These are phyloP conservation scores for Notothenia coriiceps DNA, from an alignment of 2,113 vertebrate species.

Conservation along the genomic window DNA sequence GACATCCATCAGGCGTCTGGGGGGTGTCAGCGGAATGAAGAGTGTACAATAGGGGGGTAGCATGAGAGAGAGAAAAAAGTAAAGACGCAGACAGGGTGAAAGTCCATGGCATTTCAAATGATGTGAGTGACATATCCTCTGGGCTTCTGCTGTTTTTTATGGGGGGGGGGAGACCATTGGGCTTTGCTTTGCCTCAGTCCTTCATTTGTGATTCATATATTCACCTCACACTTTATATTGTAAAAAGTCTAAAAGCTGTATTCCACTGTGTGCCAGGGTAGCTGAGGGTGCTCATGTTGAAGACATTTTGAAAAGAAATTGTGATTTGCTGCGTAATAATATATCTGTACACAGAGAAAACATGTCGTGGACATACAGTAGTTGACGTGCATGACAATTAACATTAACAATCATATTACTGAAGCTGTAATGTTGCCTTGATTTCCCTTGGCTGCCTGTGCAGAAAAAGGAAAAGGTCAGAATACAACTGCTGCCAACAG, in stretches of 20 bases:
- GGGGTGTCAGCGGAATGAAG: conserved; percentile 63
- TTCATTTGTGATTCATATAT: conserved; percentile 43
- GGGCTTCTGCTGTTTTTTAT: conserved; percentile 35
- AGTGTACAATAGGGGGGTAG: conserved; percentile 35
- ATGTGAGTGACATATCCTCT: conserved; percentile 40
- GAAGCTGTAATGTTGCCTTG: conserved; percentile 7
- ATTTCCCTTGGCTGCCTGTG: conserved; percentile 3
- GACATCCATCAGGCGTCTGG: conserved; percentile 70
- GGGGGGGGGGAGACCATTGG: conserved; percentile 6
- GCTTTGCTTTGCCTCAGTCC: conserved; percentile 11
- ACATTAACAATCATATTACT: background rate
- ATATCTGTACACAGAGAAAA: conserved; percentile 20
- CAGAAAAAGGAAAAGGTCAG: conserved; percentile 34
- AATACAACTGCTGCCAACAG: conserved; percentile 21
- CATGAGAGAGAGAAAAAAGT: conserved; percentile 11
- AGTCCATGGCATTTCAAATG: conserved; percentile 52
- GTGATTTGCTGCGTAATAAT: conserved; percentile 35
- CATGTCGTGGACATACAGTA: conserved; percentile 6
- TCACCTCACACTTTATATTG: conserved; percentile 37
- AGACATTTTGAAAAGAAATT: conserved; percentile 34
- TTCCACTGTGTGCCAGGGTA: conserved; percentile 20
- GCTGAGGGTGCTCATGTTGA: conserved; percentile 22
- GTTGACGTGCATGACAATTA: conserved; percentile 13
- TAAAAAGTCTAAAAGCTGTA: conserved; percentile 31
- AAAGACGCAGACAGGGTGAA: conserved; percentile 27